Percentiles rank a stretch among this genome's conserved stretches.
Conservation (phyloP, 2,888 invertebrate genomes). For the Parasteatoda lunata region DNA sequence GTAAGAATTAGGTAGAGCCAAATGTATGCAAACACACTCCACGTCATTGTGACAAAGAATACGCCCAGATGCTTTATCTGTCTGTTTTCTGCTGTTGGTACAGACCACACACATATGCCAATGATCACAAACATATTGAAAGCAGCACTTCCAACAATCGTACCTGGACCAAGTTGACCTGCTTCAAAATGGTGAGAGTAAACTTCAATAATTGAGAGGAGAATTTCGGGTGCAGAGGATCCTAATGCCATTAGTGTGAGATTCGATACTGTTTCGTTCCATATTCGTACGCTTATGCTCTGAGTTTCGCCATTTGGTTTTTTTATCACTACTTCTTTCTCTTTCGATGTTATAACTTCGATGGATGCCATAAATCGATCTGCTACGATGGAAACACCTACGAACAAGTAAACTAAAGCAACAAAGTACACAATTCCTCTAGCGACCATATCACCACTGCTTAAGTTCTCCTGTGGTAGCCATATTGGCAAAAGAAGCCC, state of each 20-base stretch:
- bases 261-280: slow-evolving; percentile 99
- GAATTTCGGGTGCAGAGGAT: slow-evolving; percentile 98
- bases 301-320: slow-evolving; percentile 90
- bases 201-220: slow-evolving; percentile 97
- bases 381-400: slow-evolving; percentile 98
- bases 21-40: slow-evolving; percentile 98
- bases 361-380: slow-evolving; percentile 99
- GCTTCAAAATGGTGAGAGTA: slow-evolving; percentile 95
- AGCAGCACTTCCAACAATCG: slow-evolving; percentile 98
- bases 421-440: slow-evolving; percentile 94
- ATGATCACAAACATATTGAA: slow-evolving; percentile 99
- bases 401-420: slow-evolving; percentile 92
- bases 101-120: slow-evolving; percentile 87
- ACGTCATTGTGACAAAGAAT: slow-evolving; percentile 97
- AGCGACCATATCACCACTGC: slow-evolving; percentile 84
- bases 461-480: slow-evolving; percentile 86
- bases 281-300: slow-evolving; percentile 92
- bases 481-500: slow-evolving; percentile 93
- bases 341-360: slow-evolving; percentile 98
- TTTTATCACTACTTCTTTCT: slow-evolving; percentile 92
- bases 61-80: slow-evolving; percentile 96
- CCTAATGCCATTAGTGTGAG: slow-evolving; percentile 98
- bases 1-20: slow-evolving; percentile 97
- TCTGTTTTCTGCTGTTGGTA: slow-evolving; percentile 91
- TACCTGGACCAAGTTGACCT: slow-evolving; percentile 97